Evolutionary conservation across 2,113 vertebrate species (phyloP).

Genomic region (Boleophthalmus pectinirostris): DNA sequence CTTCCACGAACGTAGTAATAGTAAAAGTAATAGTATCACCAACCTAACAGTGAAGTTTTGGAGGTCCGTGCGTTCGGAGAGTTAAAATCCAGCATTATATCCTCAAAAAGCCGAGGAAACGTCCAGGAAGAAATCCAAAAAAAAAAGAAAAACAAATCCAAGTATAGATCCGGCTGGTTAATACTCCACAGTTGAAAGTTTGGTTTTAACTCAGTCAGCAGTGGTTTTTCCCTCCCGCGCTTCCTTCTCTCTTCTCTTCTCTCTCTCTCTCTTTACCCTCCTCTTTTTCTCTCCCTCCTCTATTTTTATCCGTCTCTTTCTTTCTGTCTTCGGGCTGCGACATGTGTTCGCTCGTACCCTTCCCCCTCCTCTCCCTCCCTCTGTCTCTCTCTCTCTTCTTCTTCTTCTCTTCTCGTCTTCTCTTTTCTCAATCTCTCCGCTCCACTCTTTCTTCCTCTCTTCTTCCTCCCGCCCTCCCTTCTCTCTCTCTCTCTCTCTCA

Average conservation of each 20-base stretch:
- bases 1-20: background rate
- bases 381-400: conserved; percentile 10
- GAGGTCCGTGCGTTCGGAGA: conserved; percentile 26
- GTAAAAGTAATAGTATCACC: conserved; percentile 39
- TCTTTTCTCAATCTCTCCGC: conserved; percentile 4
- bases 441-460: conserved; percentile 46
- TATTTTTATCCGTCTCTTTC: conserved; percentile 40
- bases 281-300: conserved; percentile 45
- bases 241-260: conserved; percentile 16
- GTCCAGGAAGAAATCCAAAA: conserved; percentile 1
- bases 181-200: conserved; percentile 20
- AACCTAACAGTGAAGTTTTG: conserved; percentile 43
- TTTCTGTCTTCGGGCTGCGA: conserved; percentile 17
- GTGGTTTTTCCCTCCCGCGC: background rate
- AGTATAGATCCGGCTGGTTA: conserved; percentile 29
- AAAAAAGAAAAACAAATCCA: too few relatives aligned
- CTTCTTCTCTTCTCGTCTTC: conserved; percentile 41
- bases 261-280: conserved; percentile 35
- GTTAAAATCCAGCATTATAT: conserved; percentile 65
- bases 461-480: conserved; percentile 32
- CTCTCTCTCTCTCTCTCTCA: too few relatives aligned
- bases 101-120: conserved; percentile 20
- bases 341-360: conserved; percentile 6
- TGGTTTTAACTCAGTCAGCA: conserved; percentile 47
- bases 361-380: background rate